A percentile compares a stretch with the other conserved stretches of the same genome.
Evolutionary conservation across 2,888 invertebrate genomes (phyloP).

Genomic region (Hydropsyche betteni): DNA sequence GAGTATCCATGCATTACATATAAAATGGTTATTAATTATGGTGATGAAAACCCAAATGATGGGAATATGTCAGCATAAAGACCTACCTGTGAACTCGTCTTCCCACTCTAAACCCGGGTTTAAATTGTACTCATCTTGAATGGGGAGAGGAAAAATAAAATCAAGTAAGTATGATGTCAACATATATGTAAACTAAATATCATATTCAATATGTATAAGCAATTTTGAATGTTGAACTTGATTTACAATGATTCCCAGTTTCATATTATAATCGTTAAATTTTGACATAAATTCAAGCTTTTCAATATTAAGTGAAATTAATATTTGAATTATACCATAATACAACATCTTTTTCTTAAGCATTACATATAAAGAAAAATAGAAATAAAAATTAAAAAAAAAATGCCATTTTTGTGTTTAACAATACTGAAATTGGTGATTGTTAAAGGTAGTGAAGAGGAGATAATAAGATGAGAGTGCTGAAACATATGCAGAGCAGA

Average conservation of each 20-base stretch:
- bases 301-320: neutral
- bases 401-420: constrained; percentile 3
- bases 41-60: constrained; percentile 52
- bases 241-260: constrained; percentile 50
- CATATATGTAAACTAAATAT: constrained; percentile 38
- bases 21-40: constrained; percentile 4
- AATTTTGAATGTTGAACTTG: constrained; percentile 42
- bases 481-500: constrained; percentile 1
- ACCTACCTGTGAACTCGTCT: constrained; percentile 99
- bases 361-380: constrained; percentile 13
- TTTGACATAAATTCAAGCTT: constrained; percentile 2
- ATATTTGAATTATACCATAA: constrained; percentile 18
- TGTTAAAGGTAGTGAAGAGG: neutral
- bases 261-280: constrained; percentile 42
- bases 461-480: no score
- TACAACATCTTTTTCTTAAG: constrained; percentile 23
- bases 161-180: constrained; percentile 62
- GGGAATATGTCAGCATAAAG: constrained; percentile 66
- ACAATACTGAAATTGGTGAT: constrained; percentile 7
- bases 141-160: constrained; percentile 70
- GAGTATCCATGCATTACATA: constrained; percentile 20
- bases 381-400: neutral
- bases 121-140: constrained; percentile 99
- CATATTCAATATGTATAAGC: constrained; percentile 45
- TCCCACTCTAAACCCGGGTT: constrained; percentile 99